Evolutionary conservation across 2,113 vertebrate genomes (phyloP).

Genomic region (Pygoscelis antarcticus): DNA sequence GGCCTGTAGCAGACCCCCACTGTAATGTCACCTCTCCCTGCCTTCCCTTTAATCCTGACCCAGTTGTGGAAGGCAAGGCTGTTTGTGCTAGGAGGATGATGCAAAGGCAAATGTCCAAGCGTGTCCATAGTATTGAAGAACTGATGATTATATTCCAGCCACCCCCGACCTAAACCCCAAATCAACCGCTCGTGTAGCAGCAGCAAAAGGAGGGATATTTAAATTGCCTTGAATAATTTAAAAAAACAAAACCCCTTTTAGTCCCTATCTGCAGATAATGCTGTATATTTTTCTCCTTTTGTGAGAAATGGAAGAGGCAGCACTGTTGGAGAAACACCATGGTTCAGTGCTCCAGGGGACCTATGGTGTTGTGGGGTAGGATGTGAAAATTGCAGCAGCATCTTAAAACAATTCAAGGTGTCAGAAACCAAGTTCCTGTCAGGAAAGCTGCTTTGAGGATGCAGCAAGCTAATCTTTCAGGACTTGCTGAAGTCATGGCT

Average conservation of each 20-base stretch:
- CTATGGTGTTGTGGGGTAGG: not conserved
- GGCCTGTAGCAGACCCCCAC: too few relatives aligned
- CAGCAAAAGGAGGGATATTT: not conserved
- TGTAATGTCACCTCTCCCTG: too few relatives aligned
- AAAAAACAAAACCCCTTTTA: not conserved
- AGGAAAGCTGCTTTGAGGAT: not conserved
- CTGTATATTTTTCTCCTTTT: not conserved
- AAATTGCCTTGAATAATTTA: not conserved
- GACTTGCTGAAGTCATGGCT: not conserved
- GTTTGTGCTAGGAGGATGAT: not conserved
- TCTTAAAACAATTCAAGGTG: not conserved
- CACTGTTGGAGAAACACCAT: rapidly evolving
- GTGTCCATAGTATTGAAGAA: not conserved
- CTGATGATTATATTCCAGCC: not conserved
- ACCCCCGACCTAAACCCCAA: not conserved
- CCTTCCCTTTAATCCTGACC: too few relatives aligned
- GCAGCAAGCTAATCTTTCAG: not conserved
- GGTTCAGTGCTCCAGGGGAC: not conserved
- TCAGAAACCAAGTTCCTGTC: not conserved
- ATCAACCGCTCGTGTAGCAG: not conserved
- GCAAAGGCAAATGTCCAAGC: not conserved
- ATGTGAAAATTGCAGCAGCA: not conserved
- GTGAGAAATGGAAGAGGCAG: not conserved
- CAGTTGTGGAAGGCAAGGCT: not conserved
- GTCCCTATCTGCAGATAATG: not conserved